Conservation (phyloP, 1,140 invertebrate species). For the Bombus pascuorum region DNA sequence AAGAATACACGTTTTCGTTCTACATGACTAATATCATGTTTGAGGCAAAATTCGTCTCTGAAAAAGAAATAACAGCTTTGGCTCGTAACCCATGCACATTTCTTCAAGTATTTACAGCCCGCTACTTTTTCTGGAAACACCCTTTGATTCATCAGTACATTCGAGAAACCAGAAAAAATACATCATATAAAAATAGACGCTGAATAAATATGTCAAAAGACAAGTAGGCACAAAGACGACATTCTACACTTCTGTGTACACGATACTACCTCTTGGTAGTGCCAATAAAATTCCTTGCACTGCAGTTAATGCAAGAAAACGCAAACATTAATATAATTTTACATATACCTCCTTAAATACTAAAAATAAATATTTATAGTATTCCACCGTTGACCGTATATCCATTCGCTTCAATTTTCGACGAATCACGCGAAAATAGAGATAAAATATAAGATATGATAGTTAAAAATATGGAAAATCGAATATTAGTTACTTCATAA, state of each 20-base stretch:
- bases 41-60: not conserved
- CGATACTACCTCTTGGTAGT: slow-evolving; percentile 38
- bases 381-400: too few relatives aligned
- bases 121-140: slow-evolving; percentile 18
- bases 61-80: not conserved
- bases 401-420: too few relatives aligned
- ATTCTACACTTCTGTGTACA: slow-evolving; percentile 29
- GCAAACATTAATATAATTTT: too few relatives aligned
- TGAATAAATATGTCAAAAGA: not conserved
- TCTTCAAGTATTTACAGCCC: not conserved
- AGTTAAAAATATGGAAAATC: too few relatives aligned
- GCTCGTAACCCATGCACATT: not conserved
- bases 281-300: slow-evolving; percentile 15
- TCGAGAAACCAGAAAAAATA: not conserved
- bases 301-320: not conserved
- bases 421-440: too few relatives aligned
- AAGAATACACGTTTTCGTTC: too few relatives aligned
- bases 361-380: too few relatives aligned
- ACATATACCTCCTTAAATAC: too few relatives aligned
- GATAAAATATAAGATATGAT: too few relatives aligned
- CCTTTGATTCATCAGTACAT: slow-evolving; percentile 1
- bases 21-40: not conserved
- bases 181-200: not conserved
- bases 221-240: not conserved
- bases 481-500: too few relatives aligned